Evolutionary conservation across 2,888 invertebrate genomes (phyloP), one percentile per base, ranked within the genome.

Genomic region (Microctonus hyperodae): DNA sequence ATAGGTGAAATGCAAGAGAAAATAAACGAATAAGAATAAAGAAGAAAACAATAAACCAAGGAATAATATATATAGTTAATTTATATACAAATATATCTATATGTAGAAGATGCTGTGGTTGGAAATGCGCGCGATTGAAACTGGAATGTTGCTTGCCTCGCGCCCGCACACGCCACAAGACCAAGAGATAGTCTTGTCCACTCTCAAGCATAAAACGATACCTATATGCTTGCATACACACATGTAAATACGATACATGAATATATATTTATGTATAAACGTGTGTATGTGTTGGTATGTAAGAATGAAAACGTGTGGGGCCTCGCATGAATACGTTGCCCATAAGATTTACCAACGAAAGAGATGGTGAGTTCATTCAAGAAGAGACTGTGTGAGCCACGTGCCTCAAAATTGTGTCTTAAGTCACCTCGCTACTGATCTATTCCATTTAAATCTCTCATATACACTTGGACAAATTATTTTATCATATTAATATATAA

Each of bases 131-230:
- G 75, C 72, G 74, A 75, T 74, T 75, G 75, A 75, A 76, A 76
- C 65, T 76, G 80, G 82, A 82, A 82, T 83, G 82, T 76, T 76
- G 81, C 78, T 81, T 73, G 79, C 79, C 80, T 82, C 81, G 79
- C 78, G 79, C 72, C 72, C 76, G 75, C 75, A 73, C 74, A 69
- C 75, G 74, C 72, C 69, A 48, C 55, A 63, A 33, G 50, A 53
- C 25, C 4, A 31, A 48, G 53, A 50, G 50, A 61, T 53, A 62
- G 35, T 62, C n/a, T n/a, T n/a, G 53, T 62, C 57, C 35, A 56
- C 61, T 64, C 68, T 66, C 50, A 48, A n/a, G 48, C 50, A 56
- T 11, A 51, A n/a, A 23, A 25, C 35, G 28, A 44, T 40, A n/a
- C 7, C 16, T 44, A 48, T 35, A 55, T 44, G 22, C 10, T n/a